Conservation (phyloP, 2,797 vertebrate genomes). For the Xiphophorus birchmanni region DNA sequence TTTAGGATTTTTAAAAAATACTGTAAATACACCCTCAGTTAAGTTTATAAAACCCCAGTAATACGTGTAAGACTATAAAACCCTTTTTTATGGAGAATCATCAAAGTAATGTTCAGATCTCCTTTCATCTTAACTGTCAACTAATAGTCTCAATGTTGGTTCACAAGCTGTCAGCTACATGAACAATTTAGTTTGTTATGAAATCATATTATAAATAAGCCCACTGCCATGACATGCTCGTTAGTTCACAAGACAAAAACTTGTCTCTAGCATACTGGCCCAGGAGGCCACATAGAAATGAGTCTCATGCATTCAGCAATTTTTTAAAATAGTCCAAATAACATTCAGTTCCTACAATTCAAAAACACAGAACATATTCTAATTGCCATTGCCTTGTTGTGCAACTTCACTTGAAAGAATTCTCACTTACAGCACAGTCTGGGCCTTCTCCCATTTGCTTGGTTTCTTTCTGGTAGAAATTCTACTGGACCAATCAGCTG, state of each 20-base stretch:
- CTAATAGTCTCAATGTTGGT: conserved; percentile 59
- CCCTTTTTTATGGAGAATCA: conserved; percentile 30
- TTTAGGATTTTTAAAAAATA: conserved; percentile 59
- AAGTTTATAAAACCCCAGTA: conserved; percentile 60
- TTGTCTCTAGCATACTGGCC: conserved; percentile 22
- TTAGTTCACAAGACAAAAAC: no score
- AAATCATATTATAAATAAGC: conserved; percentile 50
- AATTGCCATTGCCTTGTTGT: background rate
- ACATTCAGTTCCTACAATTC: conserved; percentile 30
- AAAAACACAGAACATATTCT: background rate
- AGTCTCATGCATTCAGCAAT: conserved; percentile 36
- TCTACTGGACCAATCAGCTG: no score
- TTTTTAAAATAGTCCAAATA: conserved; percentile 13
- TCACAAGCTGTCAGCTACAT: conserved; percentile 73
- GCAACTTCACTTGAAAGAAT: no score
- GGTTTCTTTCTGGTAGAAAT: no score
- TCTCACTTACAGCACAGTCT: no score
- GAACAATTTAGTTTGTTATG: conserved; percentile 56
- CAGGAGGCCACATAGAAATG: conserved; percentile 56
- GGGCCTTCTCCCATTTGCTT: no score
- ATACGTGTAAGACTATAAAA: conserved; percentile 68
- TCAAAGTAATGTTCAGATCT: conserved; percentile 69
- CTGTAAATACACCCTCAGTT: conserved; percentile 47
- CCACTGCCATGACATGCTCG: background rate
- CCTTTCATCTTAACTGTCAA: conserved; percentile 66